Conservation (phyloP, 1,140 invertebrate genomes). For the Dryas iulia region DNA sequence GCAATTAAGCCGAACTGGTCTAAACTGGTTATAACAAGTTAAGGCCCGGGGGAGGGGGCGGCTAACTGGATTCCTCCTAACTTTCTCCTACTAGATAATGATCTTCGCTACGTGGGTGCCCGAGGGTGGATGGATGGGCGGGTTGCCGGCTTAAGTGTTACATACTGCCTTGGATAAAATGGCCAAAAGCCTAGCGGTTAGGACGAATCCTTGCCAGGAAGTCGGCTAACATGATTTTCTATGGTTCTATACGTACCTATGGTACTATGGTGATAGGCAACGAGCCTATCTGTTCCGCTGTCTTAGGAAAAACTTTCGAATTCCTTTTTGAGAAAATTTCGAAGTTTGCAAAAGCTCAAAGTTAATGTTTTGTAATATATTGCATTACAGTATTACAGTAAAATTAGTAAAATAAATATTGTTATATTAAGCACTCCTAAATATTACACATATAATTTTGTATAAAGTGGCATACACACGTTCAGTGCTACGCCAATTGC, state of each 20-base stretch:
- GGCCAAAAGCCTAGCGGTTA: not conserved
- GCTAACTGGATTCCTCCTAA: conserved; percentile 75
- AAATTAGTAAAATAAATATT: too few species aligned
- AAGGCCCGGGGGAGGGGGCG: conserved; percentile 48
- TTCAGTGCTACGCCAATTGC: too few species aligned
- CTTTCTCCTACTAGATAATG: conserved; percentile 76
- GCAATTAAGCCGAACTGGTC: conserved; percentile 64
- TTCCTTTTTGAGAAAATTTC: too few species aligned
- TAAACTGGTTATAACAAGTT: conserved; percentile 77
- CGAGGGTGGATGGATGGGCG: conserved; percentile 32
- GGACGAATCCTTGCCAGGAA: not conserved
- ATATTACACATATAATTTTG: too few species aligned
- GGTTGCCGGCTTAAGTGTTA: conserved; percentile 6
- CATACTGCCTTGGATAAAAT: conserved; percentile 5
- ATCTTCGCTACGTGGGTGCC: conserved; percentile 73
- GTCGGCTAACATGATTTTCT: not conserved
- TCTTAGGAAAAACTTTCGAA: too few species aligned
- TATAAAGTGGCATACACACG: too few species aligned
- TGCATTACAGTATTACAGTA: too few species aligned
- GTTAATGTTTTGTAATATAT: too few species aligned
- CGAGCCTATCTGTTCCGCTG: not conserved
- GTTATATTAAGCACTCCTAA: too few species aligned
- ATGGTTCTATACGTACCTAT: not conserved
- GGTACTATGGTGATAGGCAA: too few species aligned
- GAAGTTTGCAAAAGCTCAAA: too few species aligned